phyloP scores from a whole-genome alignment of 2,888 invertebrate species.

The Crioceris asparagi region DNA sequence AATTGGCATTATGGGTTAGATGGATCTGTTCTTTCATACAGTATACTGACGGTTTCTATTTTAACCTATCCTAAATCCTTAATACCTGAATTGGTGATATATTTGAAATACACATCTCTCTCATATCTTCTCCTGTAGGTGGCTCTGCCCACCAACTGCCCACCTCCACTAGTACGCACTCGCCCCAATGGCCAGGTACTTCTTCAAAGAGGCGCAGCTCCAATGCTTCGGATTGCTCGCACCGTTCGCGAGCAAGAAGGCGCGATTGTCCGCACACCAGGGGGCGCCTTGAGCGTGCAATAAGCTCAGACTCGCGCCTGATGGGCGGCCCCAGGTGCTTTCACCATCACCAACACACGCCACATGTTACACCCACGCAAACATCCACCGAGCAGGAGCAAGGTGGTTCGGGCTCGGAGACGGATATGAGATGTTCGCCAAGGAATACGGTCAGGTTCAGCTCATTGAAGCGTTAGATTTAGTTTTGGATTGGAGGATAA shows the following conservation, averaged over 20 bases:
- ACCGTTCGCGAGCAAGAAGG: slow-evolving; percentile 27
- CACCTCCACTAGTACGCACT: slow-evolving; percentile 21
- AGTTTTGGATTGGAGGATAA: too few species aligned
- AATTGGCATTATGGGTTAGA: too few species aligned
- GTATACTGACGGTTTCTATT: too few species aligned
- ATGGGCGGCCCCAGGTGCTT: slow-evolving; percentile 28
- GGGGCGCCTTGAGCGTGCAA: slow-evolving; percentile 32
- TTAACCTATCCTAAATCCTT: too few species aligned
- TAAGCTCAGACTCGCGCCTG: slow-evolving; percentile 34
- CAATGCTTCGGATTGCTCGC: slow-evolving; percentile 37
- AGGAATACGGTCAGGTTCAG: too few species aligned
- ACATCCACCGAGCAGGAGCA: slow-evolving; percentile 30
- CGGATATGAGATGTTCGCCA: slow-evolving; percentile 28
- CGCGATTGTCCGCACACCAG: slow-evolving; percentile 28
- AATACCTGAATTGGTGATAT: too few species aligned
- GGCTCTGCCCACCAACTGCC: slow-evolving; percentile 32
- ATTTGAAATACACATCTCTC: too few species aligned
- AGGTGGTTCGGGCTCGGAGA: slow-evolving; percentile 28
- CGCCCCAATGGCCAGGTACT: too few species aligned
- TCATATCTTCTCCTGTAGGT: slow-evolving; percentile 16
- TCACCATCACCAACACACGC: slow-evolving; percentile 19
- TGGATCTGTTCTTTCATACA: too few species aligned
- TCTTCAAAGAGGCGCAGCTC: slow-evolving; percentile 32
- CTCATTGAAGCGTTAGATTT: too few species aligned
- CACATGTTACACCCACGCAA: slow-evolving; percentile 20